Conservation (phyloP, 92 coral and sea anemone species). For the Nematostella vectensis region DNA sequence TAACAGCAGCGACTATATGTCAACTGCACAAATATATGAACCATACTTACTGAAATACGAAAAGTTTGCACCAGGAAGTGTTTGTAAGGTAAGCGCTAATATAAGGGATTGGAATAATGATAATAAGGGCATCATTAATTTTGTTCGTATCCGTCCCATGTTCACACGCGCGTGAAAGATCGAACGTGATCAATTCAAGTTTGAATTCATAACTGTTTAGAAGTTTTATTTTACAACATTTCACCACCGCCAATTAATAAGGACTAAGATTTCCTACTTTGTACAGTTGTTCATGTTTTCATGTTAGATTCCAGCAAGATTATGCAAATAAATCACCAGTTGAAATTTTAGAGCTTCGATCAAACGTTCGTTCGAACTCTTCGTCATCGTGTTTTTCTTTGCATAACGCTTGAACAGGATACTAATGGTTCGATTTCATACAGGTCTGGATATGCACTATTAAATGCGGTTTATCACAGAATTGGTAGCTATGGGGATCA, state of each 20-base stretch:
- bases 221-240: background rate
- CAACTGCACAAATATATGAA: background rate
- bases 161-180: background rate
- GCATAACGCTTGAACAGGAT: background rate
- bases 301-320: too few species aligned
- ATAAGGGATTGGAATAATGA: background rate
- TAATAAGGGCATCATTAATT: background rate
- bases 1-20: background rate
- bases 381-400: too few species aligned
- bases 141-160: background rate
- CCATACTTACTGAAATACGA: background rate
- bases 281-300: too few species aligned
- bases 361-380: too few species aligned
- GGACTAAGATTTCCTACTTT: too few species aligned
- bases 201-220: background rate
- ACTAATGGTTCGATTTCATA: background rate
- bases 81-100: background rate
- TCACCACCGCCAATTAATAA: too few species aligned
- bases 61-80: too few species aligned
- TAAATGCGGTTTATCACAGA: background rate
- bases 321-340: too few species aligned
- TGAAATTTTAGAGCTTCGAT: too few species aligned
- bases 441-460: background rate
- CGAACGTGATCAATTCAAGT: background rate
- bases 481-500: background rate